phyloP scores from a whole-genome alignment of 2,113 vertebrate genomes.

The Morone chrysops region DNA sequence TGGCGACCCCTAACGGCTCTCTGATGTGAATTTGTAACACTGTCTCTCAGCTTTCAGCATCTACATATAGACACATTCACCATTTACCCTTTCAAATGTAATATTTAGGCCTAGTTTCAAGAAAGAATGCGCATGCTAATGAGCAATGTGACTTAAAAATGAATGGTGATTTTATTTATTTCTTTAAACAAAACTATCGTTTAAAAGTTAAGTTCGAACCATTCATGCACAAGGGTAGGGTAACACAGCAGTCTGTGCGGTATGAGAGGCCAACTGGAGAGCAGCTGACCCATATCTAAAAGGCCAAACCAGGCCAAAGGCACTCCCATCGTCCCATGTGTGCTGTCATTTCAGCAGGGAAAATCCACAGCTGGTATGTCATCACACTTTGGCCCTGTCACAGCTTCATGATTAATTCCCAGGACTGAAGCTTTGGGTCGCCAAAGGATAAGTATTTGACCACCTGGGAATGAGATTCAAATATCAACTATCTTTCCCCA shows the following conservation, averaged over 20 bases:
- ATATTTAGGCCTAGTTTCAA: neutral
- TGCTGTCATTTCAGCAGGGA: conserved; percentile 34
- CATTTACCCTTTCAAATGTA: neutral
- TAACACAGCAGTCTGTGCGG: neutral
- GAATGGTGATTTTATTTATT: neutral
- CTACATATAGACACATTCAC: neutral
- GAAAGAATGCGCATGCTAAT: neutral
- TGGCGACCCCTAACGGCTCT: neutral
- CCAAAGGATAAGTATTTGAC: no score
- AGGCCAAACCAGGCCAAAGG: conserved; percentile 31
- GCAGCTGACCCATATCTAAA: conserved; percentile 47
- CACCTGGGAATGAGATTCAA: no score
- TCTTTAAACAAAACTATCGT: neutral
- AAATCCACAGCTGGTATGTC: conserved; percentile 54
- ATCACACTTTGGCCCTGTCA: conserved; percentile 34
- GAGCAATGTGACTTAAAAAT: neutral
- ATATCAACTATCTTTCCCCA: neutral
- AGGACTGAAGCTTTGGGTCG: neutral
- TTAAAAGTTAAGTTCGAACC: neutral
- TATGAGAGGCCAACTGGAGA: neutral
- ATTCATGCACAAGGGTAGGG: neutral
- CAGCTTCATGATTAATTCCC: neutral
- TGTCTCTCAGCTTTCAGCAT: neutral
- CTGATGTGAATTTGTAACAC: neutral
- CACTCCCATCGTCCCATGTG: neutral